A percentile compares a stretch with the other conserved stretches of the same genome.
Conservation (phyloP, 2,797 vertebrate species). For the Astyanax mexicanus region DNA sequence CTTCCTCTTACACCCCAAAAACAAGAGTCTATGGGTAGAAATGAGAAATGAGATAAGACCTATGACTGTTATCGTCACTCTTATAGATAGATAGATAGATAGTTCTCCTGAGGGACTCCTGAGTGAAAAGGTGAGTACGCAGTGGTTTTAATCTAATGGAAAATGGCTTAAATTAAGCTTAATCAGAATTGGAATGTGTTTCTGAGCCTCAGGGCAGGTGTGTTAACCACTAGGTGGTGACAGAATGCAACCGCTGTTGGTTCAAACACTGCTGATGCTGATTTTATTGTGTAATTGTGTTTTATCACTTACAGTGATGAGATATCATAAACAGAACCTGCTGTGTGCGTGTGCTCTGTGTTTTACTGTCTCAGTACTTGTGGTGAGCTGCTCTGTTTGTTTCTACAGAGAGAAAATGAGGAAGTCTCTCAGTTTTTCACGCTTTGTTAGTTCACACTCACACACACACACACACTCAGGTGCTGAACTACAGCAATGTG, state of each 20-base stretch:
- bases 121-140: too few species aligned
- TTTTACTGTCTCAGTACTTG: background rate
- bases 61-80: too few species aligned
- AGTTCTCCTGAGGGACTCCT: too few species aligned
- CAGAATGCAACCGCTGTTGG: slow-evolving; percentile 2
- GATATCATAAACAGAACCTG: background rate
- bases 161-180: background rate
- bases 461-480: too few species aligned
- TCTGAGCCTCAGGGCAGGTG: background rate
- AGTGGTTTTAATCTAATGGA: background rate
- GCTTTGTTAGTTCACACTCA: too few species aligned
- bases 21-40: too few species aligned
- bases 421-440: background rate
- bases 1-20: too few species aligned
- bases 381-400: background rate
- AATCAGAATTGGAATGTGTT: background rate
- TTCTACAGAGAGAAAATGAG: background rate
- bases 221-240: slow-evolving; percentile 35
- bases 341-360: background rate
- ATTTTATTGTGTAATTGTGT: background rate
- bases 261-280: background rate
- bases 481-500: slow-evolving; percentile 8
- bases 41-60: too few species aligned
- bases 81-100: too few species aligned
- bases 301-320: too few species aligned